phyloP scores from a whole-genome alignment of 2,113 vertebrate genomes.

The Lathamus discolor region DNA sequence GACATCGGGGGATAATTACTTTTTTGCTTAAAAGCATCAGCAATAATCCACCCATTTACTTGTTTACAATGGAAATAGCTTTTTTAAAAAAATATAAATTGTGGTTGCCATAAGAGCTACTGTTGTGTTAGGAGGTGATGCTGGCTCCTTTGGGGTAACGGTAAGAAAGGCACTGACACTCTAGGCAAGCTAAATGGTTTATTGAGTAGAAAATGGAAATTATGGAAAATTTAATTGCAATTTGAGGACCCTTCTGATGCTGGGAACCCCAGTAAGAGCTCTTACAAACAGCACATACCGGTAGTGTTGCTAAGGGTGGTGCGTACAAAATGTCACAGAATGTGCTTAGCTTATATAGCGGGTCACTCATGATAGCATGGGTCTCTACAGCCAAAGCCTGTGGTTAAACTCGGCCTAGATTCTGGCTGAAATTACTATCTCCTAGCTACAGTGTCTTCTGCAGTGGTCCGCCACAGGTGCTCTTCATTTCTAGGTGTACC shows the following conservation, averaged over 20 bases:
- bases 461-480: neutral
- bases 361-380: neutral
- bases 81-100: neutral
- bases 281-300: neutral
- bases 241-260: neutral
- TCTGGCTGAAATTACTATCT: neutral
- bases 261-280: neutral
- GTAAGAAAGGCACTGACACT: neutral
- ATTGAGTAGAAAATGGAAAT: neutral
- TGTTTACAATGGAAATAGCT: neutral
- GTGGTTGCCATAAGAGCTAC: neutral
- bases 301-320: neutral
- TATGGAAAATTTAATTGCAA: neutral
- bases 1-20: neutral
- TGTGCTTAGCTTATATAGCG: neutral
- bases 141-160: neutral
- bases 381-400: neutral
- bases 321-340: accelerated
- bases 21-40: neutral
- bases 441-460: neutral
- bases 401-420: neutral
- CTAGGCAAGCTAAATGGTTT: neutral
- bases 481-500: neutral
- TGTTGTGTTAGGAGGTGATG: neutral
- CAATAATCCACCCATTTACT: neutral